phyloP scores from a whole-genome alignment of 30 jellyfish, hydroid and myxozoan species.

The Cassiopea xamachana region DNA sequence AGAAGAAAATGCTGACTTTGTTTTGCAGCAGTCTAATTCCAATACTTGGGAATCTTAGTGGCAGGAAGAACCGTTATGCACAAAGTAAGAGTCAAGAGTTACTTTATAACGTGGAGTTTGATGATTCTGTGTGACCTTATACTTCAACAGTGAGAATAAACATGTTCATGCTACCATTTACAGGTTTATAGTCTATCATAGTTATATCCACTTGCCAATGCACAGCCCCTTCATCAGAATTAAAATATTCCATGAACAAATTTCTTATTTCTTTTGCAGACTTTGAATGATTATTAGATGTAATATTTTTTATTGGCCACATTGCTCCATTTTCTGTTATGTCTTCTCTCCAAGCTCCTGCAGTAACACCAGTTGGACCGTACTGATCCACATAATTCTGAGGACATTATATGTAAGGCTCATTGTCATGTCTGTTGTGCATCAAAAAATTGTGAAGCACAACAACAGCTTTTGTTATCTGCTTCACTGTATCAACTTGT shows the following conservation, averaged over 20 bases:
- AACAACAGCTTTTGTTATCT: conserved; percentile 9
- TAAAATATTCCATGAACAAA: neutral
- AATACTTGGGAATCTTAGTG: neutral
- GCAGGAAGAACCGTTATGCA: neutral
- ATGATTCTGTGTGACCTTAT: neutral
- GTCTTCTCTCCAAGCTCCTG: conserved; percentile 14
- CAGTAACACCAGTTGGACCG: conserved; percentile 15
- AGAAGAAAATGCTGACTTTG: neutral
- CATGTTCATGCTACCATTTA: neutral
- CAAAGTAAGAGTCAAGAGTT: neutral
- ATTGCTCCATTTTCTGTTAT: conserved; percentile 13
- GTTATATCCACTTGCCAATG: too few species aligned
- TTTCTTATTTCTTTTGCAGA: conserved; percentile 4
- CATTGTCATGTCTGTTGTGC: conserved; percentile 1
- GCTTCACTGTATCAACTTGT: conserved; percentile 8
- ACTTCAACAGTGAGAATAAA: neutral
- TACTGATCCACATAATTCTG: conserved; percentile 5
- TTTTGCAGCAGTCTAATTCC: neutral
- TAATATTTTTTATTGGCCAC: neutral
- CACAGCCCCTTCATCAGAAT: neutral
- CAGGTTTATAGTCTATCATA: neutral
- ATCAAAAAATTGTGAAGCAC: neutral
- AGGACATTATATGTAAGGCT: conserved; percentile 2
- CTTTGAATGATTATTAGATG: conserved; percentile 7
- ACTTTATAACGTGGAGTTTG: neutral